Evolutionary conservation across 2,888 invertebrate genomes (phyloP), one percentile per base, ranked within the genome.

Genomic region (Agrilus biguttatus): DNA sequence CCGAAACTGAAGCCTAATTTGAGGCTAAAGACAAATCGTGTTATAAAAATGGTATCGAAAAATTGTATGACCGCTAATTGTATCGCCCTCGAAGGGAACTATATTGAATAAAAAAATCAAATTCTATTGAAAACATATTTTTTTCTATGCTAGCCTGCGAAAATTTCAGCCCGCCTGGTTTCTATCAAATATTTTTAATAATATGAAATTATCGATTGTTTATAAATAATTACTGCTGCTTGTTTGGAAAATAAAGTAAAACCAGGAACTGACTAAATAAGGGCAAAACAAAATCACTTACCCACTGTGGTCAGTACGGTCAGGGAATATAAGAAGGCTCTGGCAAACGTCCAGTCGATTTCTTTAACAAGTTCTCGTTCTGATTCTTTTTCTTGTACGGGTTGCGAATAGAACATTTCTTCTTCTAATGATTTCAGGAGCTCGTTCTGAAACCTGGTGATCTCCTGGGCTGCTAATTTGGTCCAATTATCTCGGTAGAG

Each of bases 261-360:
- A 28, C 7, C 12, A 19, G 36, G n/a, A 19, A 36, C 14, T 7
- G 33, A 14, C n/a, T 2, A 21, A n/a, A 39, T 40, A 21, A 14
- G 13, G 8, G 13, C 13, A 14, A 43, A 14, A 33, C 34, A 41
- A 8, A 8, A 35, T 33, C 48, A 71, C 82, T 80, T 65, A 88
- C 88, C 88, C 62, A 88, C 86, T 47, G 88, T 93, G 40, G 92
- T 93, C 55, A 95, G 75, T 51, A 95, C 90, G 33, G 93, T 93
- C 53, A 95, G 75, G 17, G 92, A 92, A 69, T 93, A 95, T 55
- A 95, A 79, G 69, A 95, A 93, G 42, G 93, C 89, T 58, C 83
- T 79, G 43, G 88, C 86, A 63, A 88, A 81, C 63, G 83, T 87
- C 88, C 88, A 89, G 63, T 88, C 86, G 62, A 81, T 77, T 54